These are phyloP conservation scores for Cheirogaleus major DNA, from an alignment of 2,797 vertebrate genomes.

Conservation along the genomic window DNA sequence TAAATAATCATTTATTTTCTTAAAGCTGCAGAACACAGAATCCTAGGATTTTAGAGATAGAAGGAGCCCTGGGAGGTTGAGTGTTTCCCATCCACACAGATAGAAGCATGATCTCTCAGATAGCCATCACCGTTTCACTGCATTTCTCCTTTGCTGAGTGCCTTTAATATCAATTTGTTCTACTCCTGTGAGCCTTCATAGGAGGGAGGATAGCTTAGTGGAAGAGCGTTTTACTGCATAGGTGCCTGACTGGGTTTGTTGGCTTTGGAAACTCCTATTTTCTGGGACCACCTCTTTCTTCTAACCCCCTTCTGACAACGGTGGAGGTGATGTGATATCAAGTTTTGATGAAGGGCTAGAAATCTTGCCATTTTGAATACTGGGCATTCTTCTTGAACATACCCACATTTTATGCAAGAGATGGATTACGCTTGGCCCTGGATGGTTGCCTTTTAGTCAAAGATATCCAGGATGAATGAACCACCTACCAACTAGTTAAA, in stretches of 20 bases:
- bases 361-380: background rate
- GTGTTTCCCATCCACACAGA: background rate
- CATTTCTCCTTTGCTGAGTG: background rate
- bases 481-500: background rate
- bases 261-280: background rate
- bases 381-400: background rate
- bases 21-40: background rate
- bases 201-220: background rate
- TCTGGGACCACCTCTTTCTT: background rate
- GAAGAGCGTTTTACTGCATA: too few species aligned
- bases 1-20: background rate
- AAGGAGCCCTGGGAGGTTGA: background rate
- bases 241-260: background rate
- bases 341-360: background rate
- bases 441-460: background rate
- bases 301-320: background rate
- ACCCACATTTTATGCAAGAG: background rate
- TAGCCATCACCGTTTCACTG: background rate
- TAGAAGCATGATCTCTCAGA: background rate
- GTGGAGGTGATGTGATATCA: background rate
- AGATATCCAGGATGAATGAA: background rate
- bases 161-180: background rate
- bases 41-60: background rate
- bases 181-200: background rate
- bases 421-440: background rate